phyloP scores from a whole-genome alignment of 2,113 vertebrate species.

The Probosciger aterrimus region DNA sequence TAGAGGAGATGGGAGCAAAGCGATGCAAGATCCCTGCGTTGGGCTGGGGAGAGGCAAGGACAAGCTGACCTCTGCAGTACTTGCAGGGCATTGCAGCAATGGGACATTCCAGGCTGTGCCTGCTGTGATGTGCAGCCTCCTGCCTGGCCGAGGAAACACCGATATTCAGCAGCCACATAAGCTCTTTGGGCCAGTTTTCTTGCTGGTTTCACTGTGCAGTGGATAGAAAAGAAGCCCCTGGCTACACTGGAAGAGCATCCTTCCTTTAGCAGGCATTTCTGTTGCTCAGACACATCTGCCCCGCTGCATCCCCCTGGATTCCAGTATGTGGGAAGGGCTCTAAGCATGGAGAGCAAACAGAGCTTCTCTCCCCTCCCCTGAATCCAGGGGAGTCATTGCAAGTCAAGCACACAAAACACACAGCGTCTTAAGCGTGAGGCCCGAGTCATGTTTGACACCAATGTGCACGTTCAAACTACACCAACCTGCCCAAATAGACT shows the following conservation, averaged over 20 bases:
- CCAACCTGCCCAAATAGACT: neutral
- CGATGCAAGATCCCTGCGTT: rapidly evolving
- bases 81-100: neutral
- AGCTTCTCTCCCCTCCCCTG: neutral
- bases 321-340: neutral
- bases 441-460: neutral
- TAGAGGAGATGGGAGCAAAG: neutral
- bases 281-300: neutral
- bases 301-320: neutral
- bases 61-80: neutral
- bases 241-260: neutral
- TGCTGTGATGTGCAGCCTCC: neutral
- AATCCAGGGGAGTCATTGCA: neutral
- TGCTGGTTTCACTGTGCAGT: neutral
- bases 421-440: neutral
- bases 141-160: neutral
- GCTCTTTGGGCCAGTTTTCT: neutral
- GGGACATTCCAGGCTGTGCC: neutral
- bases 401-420: neutral
- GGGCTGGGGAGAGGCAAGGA: neutral
- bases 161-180: rapidly evolving
- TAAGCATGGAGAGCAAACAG: neutral
- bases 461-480: rapidly evolving
- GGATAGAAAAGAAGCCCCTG: neutral
- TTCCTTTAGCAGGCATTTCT: neutral